A percentile compares a stretch with the other conserved stretches of the same genome.
Evolutionary conservation across 2,113 vertebrate genomes (phyloP).

Genomic region (Nycticorax nycticorax): DNA sequence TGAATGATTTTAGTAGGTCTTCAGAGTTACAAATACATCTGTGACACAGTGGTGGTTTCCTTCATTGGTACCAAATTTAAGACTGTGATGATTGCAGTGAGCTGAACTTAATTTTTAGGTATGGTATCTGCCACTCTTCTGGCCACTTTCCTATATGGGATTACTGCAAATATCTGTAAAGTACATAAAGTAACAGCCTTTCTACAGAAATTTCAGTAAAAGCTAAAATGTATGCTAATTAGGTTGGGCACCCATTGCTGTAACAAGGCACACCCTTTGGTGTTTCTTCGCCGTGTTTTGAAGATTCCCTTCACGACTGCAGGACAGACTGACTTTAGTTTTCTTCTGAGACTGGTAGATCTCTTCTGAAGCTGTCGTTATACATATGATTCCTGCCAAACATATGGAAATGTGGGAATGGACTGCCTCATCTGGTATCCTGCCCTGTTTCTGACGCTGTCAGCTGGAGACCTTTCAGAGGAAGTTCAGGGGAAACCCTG

Average conservation of each 20-base stretch:
- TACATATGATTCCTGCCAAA: not conserved
- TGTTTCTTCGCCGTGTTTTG: not conserved
- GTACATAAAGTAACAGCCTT: not conserved
- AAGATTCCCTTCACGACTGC: not conserved
- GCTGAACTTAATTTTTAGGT: not conserved
- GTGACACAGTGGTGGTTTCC: not conserved
- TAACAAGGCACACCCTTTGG: not conserved
- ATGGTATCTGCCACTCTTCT: not conserved
- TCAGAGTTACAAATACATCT: not conserved
- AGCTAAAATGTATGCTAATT: not conserved
- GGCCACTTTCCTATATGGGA: not conserved
- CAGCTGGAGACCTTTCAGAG: not conserved
- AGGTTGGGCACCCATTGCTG: not conserved
- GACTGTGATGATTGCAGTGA: not conserved
- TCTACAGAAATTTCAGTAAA: not conserved
- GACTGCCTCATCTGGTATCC: not conserved
- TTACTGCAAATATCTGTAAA: not conserved
- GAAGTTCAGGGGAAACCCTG: constrained; percentile 21
- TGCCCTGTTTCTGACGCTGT: not conserved
- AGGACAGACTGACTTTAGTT: not conserved
- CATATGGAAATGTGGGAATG: not conserved
- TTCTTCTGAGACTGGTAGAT: not conserved
- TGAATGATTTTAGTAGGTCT: not conserved
- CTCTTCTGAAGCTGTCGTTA: not conserved
- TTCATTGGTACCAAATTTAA: not conserved